These are phyloP conservation scores for Bombus turneri DNA, from an alignment of 1,140 invertebrate genomes.

Conservation along the genomic window DNA sequence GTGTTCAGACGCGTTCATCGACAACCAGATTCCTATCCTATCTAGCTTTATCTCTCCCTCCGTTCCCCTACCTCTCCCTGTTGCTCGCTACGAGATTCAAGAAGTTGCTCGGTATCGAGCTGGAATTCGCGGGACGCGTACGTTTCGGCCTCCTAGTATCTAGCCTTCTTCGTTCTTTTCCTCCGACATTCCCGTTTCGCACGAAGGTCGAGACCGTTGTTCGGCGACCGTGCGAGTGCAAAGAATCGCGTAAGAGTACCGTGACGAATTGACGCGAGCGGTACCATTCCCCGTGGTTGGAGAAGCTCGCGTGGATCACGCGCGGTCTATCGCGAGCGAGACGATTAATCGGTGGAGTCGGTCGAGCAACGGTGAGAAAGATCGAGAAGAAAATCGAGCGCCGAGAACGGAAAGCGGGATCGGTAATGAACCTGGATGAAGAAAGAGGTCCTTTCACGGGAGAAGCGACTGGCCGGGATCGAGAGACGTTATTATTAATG, in stretches of 20 bases:
- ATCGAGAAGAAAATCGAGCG: not conserved
- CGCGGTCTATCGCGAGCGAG: too few species aligned
- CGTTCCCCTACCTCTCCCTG: conserved; percentile 16
- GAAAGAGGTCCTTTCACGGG: conserved; percentile 40
- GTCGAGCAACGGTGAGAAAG: not conserved
- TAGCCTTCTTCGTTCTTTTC: conserved; percentile 5
- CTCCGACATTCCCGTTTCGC: not conserved
- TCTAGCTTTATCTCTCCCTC: conserved; percentile 45
- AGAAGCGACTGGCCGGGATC: conserved; percentile 28
- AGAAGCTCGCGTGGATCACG: too few species aligned
- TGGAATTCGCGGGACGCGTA: conserved; percentile 18
- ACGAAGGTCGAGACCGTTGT: too few species aligned
- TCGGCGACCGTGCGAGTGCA: too few species aligned
- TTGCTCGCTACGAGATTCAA: not conserved
- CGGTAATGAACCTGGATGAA: conserved; percentile 12
- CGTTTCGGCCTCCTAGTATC: not conserved
- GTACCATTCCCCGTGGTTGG: too few species aligned
- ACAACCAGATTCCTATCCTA: conserved; percentile 68
- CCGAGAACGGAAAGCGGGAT: conserved; percentile 2
- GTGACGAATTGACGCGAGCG: too few species aligned
- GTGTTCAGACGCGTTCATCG: conserved; percentile 73
- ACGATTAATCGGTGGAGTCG: not conserved
- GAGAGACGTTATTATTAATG: conserved; percentile 77
- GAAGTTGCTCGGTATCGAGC: not conserved
- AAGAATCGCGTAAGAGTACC: too few species aligned